Base-by-base conservation (phyloP, 2,888 invertebrate species). In the Pyrgus malvae region DNA sequence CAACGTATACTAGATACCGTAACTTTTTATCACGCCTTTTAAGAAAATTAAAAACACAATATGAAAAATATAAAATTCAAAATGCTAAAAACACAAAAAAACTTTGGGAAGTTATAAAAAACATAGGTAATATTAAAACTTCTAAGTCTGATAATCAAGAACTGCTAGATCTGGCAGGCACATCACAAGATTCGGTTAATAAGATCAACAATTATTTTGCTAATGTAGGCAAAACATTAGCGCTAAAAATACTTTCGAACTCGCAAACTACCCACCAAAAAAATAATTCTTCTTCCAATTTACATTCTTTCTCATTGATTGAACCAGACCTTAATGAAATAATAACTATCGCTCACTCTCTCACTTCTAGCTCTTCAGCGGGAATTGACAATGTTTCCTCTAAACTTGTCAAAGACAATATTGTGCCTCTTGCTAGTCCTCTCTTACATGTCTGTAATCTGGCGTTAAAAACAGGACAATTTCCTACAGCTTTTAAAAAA, bases 61-160 rank as follows among this genome's bases (percentile, higher is more conserved):
- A 44, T 17, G 29, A 44, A 11, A 16, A 14, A 31, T 11, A 17
- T 16, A 7, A 44, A 44, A 31, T 31, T 11, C 6, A 44, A 16
- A 44, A 31, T 17, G 31, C 31, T 31, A 31, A 19, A 11, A 45
- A 31, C n/a, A 45, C 17, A 7, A 45, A 45, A 21, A 16, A 45
- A 7, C 12, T 31, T 2, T 45, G 45, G 45, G 31, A 45, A 8
- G 31, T 45, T 21, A 48, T 48, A 37, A 48, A 37, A 23, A 14
- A 14, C 1, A 27, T 48, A 2, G 35, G 48, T 4, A 25, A 37
- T 17, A 7, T 37, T 1, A 35, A 48, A 37, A n/a, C 35, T 7
- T 27, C 8, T n/a, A 48, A 48, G 11, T 4, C 9, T 37, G 1
- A n/a, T n/a, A 48, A 12, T 8, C 25, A 37, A 3, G 48, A 37